Evolutionary conservation across 2,888 invertebrate genomes (phyloP).

Genomic region (Eretmocerus hayati): DNA sequence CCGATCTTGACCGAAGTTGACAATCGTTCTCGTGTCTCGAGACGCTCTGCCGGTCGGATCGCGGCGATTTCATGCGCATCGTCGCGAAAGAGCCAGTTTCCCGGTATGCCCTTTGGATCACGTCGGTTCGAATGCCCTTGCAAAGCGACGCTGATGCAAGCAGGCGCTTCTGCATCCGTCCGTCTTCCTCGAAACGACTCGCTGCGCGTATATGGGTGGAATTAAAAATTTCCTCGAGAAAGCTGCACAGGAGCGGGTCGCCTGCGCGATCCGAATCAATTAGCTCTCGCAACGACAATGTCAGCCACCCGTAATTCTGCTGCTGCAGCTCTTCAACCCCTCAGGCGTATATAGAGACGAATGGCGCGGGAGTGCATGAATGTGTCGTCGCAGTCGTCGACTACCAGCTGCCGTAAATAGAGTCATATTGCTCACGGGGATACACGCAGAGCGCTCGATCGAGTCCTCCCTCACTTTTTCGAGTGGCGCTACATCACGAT

Average conservation of each 20-base stretch:
- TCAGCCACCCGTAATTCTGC: constrained; percentile 37
- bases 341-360: constrained; percentile 8
- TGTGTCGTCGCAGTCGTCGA: too few relatives aligned
- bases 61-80: background rate
- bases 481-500: too few relatives aligned
- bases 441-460: constrained; percentile 8
- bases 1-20: too few relatives aligned
- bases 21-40: background rate
- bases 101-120: background rate
- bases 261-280: constrained; percentile 38
- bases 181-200: constrained; percentile 40
- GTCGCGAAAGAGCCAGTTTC: background rate
- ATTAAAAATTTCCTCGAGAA: constrained; percentile 44
- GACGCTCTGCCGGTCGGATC: background rate
- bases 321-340: constrained; percentile 9
- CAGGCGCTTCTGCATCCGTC: constrained; percentile 47
- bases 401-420: constrained; percentile 26
- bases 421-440: constrained; percentile 17
- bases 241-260: too few relatives aligned
- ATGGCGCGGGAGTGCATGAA: constrained; percentile 8
- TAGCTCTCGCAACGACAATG: constrained; percentile 42
- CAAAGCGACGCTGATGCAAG: constrained; percentile 36
- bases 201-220: constrained; percentile 41
- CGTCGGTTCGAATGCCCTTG: constrained; percentile 3
- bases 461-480: too few relatives aligned